Evolutionary conservation across 2,797 vertebrate species (phyloP).

Genomic region (Valencia hispanica): DNA sequence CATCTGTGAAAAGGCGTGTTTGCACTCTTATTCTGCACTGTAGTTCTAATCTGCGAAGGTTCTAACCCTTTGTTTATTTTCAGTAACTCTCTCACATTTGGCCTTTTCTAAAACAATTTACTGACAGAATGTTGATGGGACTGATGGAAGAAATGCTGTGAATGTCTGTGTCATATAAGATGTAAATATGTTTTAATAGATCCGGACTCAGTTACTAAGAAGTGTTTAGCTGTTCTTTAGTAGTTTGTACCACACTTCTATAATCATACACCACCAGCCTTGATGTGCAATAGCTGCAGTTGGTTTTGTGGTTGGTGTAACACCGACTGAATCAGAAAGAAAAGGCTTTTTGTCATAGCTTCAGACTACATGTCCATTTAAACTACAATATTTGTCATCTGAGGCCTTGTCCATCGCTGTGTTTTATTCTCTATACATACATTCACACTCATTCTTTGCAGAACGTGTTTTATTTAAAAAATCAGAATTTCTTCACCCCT

Average conservation of each 20-base stretch:
- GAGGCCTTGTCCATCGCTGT: not conserved
- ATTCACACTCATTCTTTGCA: not conserved
- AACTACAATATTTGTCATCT: constrained; percentile 34
- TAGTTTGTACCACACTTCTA: not conserved
- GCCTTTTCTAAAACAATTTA: not conserved
- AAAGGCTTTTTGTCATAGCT: not conserved
- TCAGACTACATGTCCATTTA: not conserved
- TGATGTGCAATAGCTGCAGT: not conserved
- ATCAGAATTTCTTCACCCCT: not conserved
- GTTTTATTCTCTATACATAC: not conserved
- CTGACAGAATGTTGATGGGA: constrained; percentile 2
- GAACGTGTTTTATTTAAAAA: constrained; percentile 2
- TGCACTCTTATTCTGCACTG: constrained; percentile 46
- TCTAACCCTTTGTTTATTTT: not conserved
- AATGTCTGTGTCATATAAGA: constrained; percentile 10
- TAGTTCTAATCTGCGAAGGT: not conserved
- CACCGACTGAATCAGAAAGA: not conserved
- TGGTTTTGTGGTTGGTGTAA: constrained; percentile 8
- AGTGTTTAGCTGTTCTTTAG: constrained; percentile 42
- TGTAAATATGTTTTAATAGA: constrained; percentile 3
- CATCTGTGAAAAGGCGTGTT: constrained; percentile 35
- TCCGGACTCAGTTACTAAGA: not conserved
- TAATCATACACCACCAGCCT: constrained; percentile 2
- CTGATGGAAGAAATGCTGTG: constrained; percentile 26
- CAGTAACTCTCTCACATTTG: not conserved